Base-by-base conservation (phyloP, 2,113 vertebrate genomes). In the western clawed frog (Xenopus tropicalis) region DNA sequence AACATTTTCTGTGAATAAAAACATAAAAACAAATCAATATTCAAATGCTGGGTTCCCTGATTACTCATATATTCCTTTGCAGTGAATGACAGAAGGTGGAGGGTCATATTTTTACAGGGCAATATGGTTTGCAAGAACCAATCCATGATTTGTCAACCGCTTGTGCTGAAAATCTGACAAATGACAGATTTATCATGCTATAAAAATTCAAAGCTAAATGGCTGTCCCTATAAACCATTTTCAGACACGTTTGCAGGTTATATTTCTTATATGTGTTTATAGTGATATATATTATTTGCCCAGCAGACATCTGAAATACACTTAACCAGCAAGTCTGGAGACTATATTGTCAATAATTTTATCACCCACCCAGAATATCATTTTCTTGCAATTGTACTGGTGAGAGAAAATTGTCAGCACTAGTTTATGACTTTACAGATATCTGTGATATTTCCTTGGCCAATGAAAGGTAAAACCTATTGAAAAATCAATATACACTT, bases 181-280 rank as follows among this genome's bases (percentile, higher is more conserved):
- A 19, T 69, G 43, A 17, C 58, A 43, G 65, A 62, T 75, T 75
- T 75, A 69, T 69, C 20, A 37, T 61, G 11, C n/a, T 42, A 62
- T 68, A 68, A 59, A 67, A 29, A 48, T 43, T 21, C 57, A 14
- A 25, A 22, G 66, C 56, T 54, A 62, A 62, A 75, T 23, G 21
- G 57, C 46, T 68, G 13, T 17, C 25, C 46, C n/a, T 10, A 4
- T 62, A 59, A 75, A 46, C 23, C 51, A 25, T 17, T 37, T 74
- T 67, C 51, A 61, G 59, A 23, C 43, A 12, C 3, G 24, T 68
- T 61, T 61, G 56, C 61, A 52, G 42, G 52, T 54, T 54, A n/a
- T 54, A 54, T 54, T 20, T 54, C 52, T 17, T 54, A 54, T 54
- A 54, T n/a, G 52, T 54, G 19, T 54, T 54, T 54, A 52, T 22